Conservation (phyloP, 1,140 invertebrate genomes). For the Ceratosolen solmsi region DNA sequence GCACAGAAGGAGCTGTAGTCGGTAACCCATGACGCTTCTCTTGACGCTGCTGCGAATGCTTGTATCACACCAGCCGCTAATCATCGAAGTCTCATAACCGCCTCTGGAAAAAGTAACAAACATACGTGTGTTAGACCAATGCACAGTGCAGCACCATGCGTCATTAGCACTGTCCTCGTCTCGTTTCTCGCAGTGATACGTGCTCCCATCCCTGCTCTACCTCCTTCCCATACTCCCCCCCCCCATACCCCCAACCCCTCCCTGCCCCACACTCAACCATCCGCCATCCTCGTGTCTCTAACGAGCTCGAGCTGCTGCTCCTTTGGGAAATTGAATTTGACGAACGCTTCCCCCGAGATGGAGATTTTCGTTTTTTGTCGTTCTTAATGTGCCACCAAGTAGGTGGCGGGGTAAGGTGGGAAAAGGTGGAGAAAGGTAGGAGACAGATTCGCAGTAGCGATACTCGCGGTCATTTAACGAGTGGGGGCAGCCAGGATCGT, state of each 20-base stretch:
- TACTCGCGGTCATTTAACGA: too few species aligned
- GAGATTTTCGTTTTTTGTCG: too few species aligned
- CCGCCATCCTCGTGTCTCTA: not conserved
- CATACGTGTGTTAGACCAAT: not conserved
- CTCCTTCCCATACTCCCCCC: not conserved
- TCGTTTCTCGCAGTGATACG: not conserved
- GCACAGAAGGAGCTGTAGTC: constrained; percentile 65
- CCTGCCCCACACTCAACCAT: not conserved
- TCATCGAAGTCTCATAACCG: constrained; percentile 73
- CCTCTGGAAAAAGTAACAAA: constrained; percentile 61
- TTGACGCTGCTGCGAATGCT: constrained; percentile 22
- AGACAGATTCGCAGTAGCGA: too few species aligned
- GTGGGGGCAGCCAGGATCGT: too few species aligned
- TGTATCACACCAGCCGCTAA: constrained; percentile 64
- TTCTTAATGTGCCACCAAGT: too few species aligned
- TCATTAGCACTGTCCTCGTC: not conserved
- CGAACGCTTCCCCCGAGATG: too few species aligned
- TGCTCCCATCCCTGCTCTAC: too few species aligned
- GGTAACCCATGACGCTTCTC: constrained; percentile 65
- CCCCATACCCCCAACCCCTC: not conserved
- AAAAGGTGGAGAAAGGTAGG: too few species aligned
- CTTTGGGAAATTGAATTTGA: too few species aligned
- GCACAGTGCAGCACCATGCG: not conserved
- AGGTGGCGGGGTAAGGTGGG: too few species aligned
- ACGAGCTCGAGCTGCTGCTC: too few species aligned